These are phyloP conservation scores for Seladonia tumulorum DNA, from an alignment of 2,888 invertebrate genomes.

Conservation along the genomic window DNA sequence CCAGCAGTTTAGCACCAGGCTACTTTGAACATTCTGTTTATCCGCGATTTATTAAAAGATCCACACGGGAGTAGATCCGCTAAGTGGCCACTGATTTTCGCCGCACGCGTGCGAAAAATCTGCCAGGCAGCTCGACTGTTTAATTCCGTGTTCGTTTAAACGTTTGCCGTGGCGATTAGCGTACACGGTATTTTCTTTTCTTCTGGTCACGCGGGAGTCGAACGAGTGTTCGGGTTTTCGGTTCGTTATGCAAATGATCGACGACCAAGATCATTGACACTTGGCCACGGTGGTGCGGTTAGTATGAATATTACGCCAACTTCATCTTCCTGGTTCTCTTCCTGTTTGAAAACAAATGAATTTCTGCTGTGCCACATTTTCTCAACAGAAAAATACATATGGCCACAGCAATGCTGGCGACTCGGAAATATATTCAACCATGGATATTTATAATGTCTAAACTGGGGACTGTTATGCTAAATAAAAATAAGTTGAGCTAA, in stretches of 20 bases:
- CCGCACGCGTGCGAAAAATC: constrained; percentile 27
- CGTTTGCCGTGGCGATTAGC: background rate
- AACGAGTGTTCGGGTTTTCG: background rate
- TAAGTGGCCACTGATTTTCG: constrained; percentile 34
- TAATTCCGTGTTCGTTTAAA: background rate
- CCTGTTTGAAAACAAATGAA: background rate
- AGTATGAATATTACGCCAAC: background rate
- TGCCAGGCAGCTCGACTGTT: background rate
- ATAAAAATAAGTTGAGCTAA: too few relatives aligned
- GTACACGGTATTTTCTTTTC: too few relatives aligned
- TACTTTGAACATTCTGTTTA: constrained; percentile 18
- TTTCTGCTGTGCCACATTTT: too few relatives aligned
- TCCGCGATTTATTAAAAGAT: constrained; percentile 30
- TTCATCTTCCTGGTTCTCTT: background rate
- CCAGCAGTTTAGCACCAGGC: background rate
- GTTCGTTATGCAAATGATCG: background rate
- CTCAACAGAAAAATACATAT: too few relatives aligned
- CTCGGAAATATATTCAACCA: too few relatives aligned
- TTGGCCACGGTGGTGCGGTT: background rate
- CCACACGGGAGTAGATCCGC: constrained; percentile 1
- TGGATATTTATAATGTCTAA: too few relatives aligned
- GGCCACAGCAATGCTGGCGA: too few relatives aligned
- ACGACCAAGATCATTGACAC: background rate
- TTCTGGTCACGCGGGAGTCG: background rate
- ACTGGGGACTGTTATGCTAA: too few relatives aligned